Conservation (phyloP, 2,113 vertebrate genomes). For the Acanthochromis polyacanthus region DNA sequence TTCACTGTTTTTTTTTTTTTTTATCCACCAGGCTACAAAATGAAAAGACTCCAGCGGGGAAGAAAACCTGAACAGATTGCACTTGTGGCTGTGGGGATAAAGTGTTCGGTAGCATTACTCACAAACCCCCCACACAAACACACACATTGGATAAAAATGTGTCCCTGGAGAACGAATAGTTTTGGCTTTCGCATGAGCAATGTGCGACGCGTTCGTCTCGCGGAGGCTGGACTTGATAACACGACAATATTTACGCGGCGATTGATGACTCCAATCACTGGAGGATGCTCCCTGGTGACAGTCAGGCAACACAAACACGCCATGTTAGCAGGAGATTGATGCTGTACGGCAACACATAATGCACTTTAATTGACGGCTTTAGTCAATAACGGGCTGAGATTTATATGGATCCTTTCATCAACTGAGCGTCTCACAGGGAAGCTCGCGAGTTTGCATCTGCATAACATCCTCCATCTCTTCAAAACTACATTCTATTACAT, state of each 20-base stretch:
- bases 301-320: neutral
- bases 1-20: neutral
- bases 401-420: neutral
- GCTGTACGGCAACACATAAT: neutral
- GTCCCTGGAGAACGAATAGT: constrained; percentile 34
- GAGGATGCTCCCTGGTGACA: neutral
- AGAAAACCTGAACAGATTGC: constrained; percentile 39
- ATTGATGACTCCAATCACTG: neutral
- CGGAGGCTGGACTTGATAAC: constrained; percentile 8
- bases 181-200: constrained; percentile 20
- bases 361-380: neutral
- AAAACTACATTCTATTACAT: too few species aligned
- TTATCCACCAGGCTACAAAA: neutral
- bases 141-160: constrained; percentile 1
- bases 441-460: too few species aligned
- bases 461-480: too few species aligned
- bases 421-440: neutral
- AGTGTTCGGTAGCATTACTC: constrained; percentile 47
- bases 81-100: constrained; percentile 45
- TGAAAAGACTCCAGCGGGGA: neutral
- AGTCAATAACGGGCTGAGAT: neutral
- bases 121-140: constrained; percentile 13
- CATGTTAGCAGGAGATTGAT: neutral
- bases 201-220: neutral
- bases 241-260: constrained; percentile 22